phyloP scores from a whole-genome alignment of 2,888 invertebrate species.

The Hyposoter didymator region DNA sequence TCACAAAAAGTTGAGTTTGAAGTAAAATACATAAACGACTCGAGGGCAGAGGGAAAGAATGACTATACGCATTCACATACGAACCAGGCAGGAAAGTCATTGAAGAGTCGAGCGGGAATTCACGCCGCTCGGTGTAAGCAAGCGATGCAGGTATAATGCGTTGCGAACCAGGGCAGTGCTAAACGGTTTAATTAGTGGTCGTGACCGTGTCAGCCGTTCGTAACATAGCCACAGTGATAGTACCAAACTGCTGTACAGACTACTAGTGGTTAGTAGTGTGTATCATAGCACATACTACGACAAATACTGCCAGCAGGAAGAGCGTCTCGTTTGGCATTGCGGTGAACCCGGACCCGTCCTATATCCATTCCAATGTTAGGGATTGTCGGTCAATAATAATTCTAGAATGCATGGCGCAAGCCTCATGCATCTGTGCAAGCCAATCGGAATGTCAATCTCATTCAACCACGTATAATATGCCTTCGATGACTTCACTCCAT shows the following conservation, averaged over 20 bases:
- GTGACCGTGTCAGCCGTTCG: constrained; percentile 74
- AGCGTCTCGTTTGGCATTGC: constrained; percentile 59
- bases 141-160: constrained; percentile 66
- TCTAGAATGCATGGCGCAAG: constrained; percentile 37
- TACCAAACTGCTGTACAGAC: constrained; percentile 36
- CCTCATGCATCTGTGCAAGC: constrained; percentile 33
- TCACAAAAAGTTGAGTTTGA: too few species aligned
- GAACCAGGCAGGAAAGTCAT: constrained; percentile 19
- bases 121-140: constrained; percentile 64
- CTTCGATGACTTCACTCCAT: background rate
- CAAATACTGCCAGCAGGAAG: constrained; percentile 38
- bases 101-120: constrained; percentile 44
- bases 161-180: constrained; percentile 68
- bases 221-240: constrained; percentile 62
- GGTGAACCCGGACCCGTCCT: constrained; percentile 55
- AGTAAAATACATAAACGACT: background rate
- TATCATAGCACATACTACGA: constrained; percentile 48
- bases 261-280: constrained; percentile 47
- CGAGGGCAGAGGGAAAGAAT: background rate
- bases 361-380: constrained; percentile 67
- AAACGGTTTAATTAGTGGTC: constrained; percentile 75
- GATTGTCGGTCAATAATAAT: constrained; percentile 69
- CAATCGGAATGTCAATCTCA: constrained; percentile 61
- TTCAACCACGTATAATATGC: constrained; percentile 44
- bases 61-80: constrained; percentile 4